phyloP scores from a whole-genome alignment of 2,797 vertebrate genomes.

The Cyclura pinguis region DNA sequence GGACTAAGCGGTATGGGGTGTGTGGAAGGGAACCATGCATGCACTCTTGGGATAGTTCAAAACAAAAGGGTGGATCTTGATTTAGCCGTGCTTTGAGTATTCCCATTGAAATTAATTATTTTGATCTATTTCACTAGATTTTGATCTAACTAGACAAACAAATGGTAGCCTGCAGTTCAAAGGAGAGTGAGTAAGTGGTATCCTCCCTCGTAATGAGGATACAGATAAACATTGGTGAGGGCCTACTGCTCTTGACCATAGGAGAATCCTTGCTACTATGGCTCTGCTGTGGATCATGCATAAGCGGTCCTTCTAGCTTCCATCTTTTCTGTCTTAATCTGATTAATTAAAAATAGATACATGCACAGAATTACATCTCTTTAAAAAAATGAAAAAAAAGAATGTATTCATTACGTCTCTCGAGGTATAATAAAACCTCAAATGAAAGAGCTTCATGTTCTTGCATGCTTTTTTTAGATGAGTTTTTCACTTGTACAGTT shows the following conservation, averaged over 20 bases:
- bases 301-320: not conserved
- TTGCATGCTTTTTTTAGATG: constrained; percentile 48
- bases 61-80: not conserved
- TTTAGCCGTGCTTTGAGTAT: not conserved
- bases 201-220: not conserved
- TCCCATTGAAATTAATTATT: not conserved
- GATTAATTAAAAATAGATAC: constrained; percentile 27
- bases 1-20: not conserved
- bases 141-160: not conserved
- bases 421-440: constrained; percentile 59
- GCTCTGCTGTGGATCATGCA: not conserved
- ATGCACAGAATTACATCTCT: constrained; percentile 27
- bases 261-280: not conserved
- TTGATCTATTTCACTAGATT: not conserved
- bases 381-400: not conserved
- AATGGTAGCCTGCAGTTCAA: not conserved
- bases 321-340: not conserved
- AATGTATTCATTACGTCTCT: constrained; percentile 44
- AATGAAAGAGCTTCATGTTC: constrained; percentile 53
- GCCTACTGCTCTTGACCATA: not conserved
- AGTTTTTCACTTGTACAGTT: constrained; percentile 67
- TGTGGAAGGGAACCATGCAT: not conserved
- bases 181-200: not conserved
- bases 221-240: not conserved
- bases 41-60: not conserved